A percentile compares a stretch with the other conserved stretches of the same genome.
phyloP scores from a whole-genome alignment of 2,797 vertebrate genomes.

The Tauraco hartlaubi region DNA sequence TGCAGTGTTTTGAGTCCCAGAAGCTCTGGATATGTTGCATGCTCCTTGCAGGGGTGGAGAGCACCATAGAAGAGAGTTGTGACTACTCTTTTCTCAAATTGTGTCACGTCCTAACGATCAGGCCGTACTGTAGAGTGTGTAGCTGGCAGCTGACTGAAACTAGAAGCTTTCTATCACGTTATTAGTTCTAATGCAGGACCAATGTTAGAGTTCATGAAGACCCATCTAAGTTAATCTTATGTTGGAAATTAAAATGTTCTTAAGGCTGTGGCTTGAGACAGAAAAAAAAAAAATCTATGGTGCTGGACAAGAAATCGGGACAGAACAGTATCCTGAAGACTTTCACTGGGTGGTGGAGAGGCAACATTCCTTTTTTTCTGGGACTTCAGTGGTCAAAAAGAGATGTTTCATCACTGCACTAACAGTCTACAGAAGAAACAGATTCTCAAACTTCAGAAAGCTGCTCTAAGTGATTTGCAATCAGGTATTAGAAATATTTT shows the following conservation, averaged over 20 bases:
- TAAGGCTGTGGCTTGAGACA: background rate
- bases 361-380: background rate
- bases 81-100: background rate
- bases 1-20: background rate
- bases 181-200: background rate
- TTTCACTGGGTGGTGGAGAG: background rate
- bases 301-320: background rate
- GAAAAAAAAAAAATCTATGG: background rate
- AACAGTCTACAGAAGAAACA: background rate
- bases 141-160: background rate
- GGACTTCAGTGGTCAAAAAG: background rate
- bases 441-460: background rate
- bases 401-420: background rate
- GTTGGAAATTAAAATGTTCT: background rate
- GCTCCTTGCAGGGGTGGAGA: background rate
- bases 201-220: background rate
- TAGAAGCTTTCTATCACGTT: background rate
- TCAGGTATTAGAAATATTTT: background rate
- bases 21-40: background rate
- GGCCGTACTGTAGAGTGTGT: rapidly evolving
- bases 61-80: background rate
- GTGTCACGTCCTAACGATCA: background rate
- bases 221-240: background rate
- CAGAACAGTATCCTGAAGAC: background rate
- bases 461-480: background rate